phyloP scores from a whole-genome alignment of 2,888 invertebrate genomes.

The Masnerella sp. region DNA sequence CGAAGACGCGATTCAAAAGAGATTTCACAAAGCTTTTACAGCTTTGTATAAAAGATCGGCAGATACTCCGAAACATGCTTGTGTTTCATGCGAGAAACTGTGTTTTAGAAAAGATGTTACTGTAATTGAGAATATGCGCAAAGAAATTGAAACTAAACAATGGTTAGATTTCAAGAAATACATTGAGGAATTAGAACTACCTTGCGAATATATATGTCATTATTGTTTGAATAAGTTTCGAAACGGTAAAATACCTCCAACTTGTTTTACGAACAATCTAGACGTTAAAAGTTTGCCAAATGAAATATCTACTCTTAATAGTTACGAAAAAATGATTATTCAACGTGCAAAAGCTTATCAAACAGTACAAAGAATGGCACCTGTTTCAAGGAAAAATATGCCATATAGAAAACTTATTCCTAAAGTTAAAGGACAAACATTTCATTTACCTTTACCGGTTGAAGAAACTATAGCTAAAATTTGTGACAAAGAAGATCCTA shows the following conservation, averaged over 20 bases:
- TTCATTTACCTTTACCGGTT: no score
- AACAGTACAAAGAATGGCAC: constrained; percentile 66
- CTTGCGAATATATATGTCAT: constrained; percentile 32
- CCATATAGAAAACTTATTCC: constrained; percentile 62
- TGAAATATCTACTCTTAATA: constrained; percentile 62
- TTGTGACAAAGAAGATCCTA: constrained; percentile 61
- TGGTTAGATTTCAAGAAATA: constrained; percentile 3
- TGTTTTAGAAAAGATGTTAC: not conserved
- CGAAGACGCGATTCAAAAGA: not conserved
- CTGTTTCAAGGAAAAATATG: constrained; percentile 63
- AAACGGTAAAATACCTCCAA: constrained; percentile 61
- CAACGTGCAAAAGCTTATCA: constrained; percentile 71
- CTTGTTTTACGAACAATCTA: constrained; percentile 65
- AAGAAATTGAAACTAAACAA: constrained; percentile 41
- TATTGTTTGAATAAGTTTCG: constrained; percentile 57
- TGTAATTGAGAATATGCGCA: constrained; percentile 23
- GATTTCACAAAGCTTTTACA: not conserved
- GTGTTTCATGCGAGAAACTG: constrained; percentile 55
- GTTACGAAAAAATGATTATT: constrained; percentile 65
- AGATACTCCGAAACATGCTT: constrained; percentile 12
- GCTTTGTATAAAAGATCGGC: not conserved
- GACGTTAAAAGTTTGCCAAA: constrained; percentile 40
- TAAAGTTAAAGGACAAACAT: constrained; percentile 63
- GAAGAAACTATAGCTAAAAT: constrained; percentile 59
- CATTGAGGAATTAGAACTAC: not conserved